These are phyloP conservation scores for Okapia johnstoni DNA, from an alignment of 2,113 vertebrate genomes.

Conservation along the genomic window DNA sequence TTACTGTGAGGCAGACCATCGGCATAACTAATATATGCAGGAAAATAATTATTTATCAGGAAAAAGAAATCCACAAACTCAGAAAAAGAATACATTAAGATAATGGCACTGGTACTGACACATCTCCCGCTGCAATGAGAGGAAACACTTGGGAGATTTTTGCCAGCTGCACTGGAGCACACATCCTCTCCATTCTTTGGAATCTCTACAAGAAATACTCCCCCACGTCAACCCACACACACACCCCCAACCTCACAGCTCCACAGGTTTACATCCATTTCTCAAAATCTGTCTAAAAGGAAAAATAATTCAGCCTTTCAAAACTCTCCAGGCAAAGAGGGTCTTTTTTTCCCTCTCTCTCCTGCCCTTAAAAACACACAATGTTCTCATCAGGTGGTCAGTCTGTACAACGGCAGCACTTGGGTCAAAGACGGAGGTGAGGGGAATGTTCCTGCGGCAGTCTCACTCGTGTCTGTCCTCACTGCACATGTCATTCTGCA, in stretches of 20 bases:
- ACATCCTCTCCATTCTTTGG: not conserved
- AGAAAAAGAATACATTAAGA: not conserved
- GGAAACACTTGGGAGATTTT: not conserved
- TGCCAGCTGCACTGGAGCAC: not conserved
- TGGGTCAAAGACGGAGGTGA: not conserved
- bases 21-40: not conserved
- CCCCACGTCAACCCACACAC: not conserved
- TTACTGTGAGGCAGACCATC: not conserved
- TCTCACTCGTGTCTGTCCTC: conserved; percentile 90
- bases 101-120: not conserved
- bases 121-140: not conserved
- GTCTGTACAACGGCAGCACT: conserved; percentile 39
- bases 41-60: not conserved
- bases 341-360: not conserved
- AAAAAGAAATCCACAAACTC: not conserved
- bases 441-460: conserved; percentile 7
- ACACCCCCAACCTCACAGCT: not conserved
- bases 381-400: not conserved
- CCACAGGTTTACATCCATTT: not conserved
- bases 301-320: conserved; percentile 4
- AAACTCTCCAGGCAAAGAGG: not conserved
- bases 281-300: not conserved
- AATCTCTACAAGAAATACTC: not conserved
- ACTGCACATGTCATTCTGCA: conserved; percentile 78
- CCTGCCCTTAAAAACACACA: not conserved